Base-by-base conservation (phyloP, 2,113 vertebrate species). In the Conger conger region DNA sequence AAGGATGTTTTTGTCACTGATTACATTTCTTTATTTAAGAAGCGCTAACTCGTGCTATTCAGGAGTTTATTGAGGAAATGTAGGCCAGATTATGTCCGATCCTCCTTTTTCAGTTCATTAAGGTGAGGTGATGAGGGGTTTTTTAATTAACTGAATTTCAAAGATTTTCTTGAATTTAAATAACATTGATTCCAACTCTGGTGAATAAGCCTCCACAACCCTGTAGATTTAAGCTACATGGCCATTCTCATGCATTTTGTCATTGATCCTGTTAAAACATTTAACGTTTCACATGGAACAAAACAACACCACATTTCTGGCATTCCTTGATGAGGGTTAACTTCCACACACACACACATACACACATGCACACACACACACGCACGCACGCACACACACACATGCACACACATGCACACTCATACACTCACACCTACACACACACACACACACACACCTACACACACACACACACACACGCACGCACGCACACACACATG, bases 311-410 rank as follows among this genome's bases (percentile, higher is more conserved):
- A 63, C 68, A 73, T n/a, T 13, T 30, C n/a, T 30, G 68, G 68
- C 11, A 73, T 30, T 73, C 68, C 81, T 54, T 53, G 87, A 86
- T 86, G 86, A 83, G 81, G 80, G 63, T 35, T 81, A 15, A 54
- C 40, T 86, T 38, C 84, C 27, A 82, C 40, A 42, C 40, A 42
- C 40, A 42, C 40, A 42, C 40, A 42, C 40, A 42, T 1, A 42
- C 40, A 42, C 40, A 42, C 40, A 42, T 9, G 9, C 40, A 42
- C 40, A n/a, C n/a, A n/a, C n/a, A n/a, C n/a, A n/a, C n/a, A n/a
- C n/a, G n/a, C n/a, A n/a, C 18, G 33, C 33, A 17, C 76, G 40
- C 36, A 82, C 79, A 50, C 85, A 84, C 81, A 53, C 37, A 83
- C 78, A 84, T 79, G 13, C 40, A 38, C 23, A n/a, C 38, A 80